Evolutionary conservation across 2,113 vertebrate genomes (phyloP).

Genomic region (Scomber japonicus): DNA sequence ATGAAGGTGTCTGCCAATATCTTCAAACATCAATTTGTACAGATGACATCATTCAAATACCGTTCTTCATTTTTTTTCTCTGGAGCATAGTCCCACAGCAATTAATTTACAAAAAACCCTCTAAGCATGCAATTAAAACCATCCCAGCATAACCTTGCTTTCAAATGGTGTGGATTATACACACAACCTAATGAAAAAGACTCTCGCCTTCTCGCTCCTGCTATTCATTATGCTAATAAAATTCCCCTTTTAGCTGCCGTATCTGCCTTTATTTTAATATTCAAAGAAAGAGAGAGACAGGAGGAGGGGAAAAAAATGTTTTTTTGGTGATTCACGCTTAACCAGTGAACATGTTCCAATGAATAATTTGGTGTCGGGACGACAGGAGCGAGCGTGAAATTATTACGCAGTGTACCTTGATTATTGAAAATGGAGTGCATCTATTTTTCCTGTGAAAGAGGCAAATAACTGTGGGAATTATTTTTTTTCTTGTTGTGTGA

Average conservation of each 20-base stretch:
- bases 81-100: slow-evolving; percentile 22
- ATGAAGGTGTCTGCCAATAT: slow-evolving; percentile 12
- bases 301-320: slow-evolving; percentile 24
- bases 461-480: not conserved
- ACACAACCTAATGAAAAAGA: slow-evolving; percentile 65
- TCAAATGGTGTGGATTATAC: slow-evolving; percentile 63
- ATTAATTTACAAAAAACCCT: slow-evolving; percentile 64
- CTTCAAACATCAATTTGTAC: slow-evolving; percentile 28
- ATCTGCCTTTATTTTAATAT: slow-evolving; percentile 65
- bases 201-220: slow-evolving; percentile 24
- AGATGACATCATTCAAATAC: slow-evolving; percentile 24
- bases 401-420: slow-evolving; percentile 59
- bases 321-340: slow-evolving; percentile 51
- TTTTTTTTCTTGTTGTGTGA: slow-evolving; percentile 38
- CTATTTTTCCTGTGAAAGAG: slow-evolving; percentile 20
- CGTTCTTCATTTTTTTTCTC: slow-evolving; percentile 19
- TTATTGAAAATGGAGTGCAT: slow-evolving; percentile 57
- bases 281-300: slow-evolving; percentile 33
- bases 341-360: slow-evolving; percentile 40
- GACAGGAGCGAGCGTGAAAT: slow-evolving; percentile 48
- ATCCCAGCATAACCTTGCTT: slow-evolving; percentile 66
- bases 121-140: slow-evolving; percentile 69
- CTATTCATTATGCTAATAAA: slow-evolving; percentile 74
- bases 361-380: slow-evolving; percentile 39
- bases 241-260: slow-evolving; percentile 53